phyloP scores from a whole-genome alignment of 2,888 invertebrate species.

The Mimas tiliae region DNA sequence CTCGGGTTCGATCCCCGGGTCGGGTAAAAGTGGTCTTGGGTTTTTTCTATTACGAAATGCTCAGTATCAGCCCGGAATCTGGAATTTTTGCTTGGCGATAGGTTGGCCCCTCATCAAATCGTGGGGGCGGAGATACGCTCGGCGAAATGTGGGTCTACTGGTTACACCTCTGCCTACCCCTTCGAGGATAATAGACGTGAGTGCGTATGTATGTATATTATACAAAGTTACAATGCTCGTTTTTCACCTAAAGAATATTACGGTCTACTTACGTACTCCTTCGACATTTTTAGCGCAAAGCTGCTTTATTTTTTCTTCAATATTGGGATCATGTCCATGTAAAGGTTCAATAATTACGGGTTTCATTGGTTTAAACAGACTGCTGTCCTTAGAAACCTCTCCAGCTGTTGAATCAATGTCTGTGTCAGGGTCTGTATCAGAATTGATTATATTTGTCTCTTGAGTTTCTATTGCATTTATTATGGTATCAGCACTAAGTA shows the following conservation, averaged over 20 bases:
- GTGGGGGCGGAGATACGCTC: too few species aligned
- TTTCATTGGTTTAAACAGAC: not conserved
- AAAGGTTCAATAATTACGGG: not conserved
- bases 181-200: too few species aligned
- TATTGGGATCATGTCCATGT: not conserved
- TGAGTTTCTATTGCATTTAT: not conserved
- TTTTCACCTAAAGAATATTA: not conserved
- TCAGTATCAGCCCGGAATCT: too few species aligned
- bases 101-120: too few species aligned
- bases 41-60: too few species aligned
- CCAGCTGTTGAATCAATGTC: not conserved
- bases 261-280: slow-evolving; percentile 17
- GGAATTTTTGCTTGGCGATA: too few species aligned
- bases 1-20: too few species aligned
- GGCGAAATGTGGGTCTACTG: too few species aligned
- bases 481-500: slow-evolving; percentile 3
- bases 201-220: too few species aligned
- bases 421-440: not conserved
- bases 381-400: not conserved
- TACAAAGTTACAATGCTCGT: too few species aligned
- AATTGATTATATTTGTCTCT: not conserved
- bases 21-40: too few species aligned
- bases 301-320: slow-evolving; percentile 24
- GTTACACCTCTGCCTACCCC: too few species aligned
- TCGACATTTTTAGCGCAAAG: slow-evolving; percentile 8